These are phyloP conservation scores for Microtus oregoni DNA, from an alignment of 2,113 vertebrate species.

Conservation along the genomic window DNA sequence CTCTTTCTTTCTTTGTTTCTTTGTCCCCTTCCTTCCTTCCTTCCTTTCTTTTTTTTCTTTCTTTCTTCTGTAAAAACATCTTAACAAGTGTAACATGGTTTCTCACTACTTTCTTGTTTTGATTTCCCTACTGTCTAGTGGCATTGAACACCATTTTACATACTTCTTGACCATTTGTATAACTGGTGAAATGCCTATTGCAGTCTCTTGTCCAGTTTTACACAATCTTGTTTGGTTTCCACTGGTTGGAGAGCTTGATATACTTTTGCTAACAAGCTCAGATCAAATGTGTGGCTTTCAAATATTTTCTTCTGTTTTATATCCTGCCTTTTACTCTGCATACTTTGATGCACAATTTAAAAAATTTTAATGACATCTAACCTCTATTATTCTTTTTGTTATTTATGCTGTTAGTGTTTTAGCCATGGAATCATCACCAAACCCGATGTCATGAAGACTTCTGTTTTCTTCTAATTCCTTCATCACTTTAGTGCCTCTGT, in stretches of 20 bases:
- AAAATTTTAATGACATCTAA: background rate
- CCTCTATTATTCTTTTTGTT: background rate
- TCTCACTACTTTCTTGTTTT: background rate
- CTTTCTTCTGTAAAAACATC: background rate
- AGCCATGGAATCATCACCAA: background rate
- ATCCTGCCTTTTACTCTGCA: background rate
- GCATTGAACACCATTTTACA: background rate
- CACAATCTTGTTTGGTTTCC: background rate
- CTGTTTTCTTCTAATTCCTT: background rate
- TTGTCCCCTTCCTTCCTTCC: background rate
- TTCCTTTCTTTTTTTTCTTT: rapidly evolving
- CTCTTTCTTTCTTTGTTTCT: background rate
- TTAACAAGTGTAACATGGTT: background rate
- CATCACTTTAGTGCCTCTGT: background rate
- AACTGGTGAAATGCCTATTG: background rate
- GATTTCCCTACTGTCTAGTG: background rate
- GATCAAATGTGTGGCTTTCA: background rate
- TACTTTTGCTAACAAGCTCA: background rate
- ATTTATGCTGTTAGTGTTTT: background rate
- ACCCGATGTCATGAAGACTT: background rate
- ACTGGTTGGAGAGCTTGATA: background rate
- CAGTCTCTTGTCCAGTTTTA: background rate
- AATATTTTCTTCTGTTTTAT: background rate
- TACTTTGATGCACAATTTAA: background rate
- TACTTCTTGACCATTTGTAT: background rate